Evolutionary conservation across 1,140 invertebrate species (phyloP).

Genomic region (Triops longicaudatus): DNA sequence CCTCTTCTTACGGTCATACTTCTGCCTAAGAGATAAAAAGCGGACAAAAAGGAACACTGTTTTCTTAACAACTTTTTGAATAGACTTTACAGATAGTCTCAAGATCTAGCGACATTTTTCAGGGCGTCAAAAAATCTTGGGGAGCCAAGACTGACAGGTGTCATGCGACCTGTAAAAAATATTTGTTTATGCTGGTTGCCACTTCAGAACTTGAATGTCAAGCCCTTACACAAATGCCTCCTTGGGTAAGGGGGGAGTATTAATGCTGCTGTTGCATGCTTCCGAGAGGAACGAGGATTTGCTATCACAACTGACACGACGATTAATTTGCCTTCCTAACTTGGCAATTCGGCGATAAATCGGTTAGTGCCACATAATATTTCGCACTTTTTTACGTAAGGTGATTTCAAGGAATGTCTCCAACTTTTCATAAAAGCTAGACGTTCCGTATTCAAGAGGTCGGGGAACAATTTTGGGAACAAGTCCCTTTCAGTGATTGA

Average conservation of each 20-base stretch:
- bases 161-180: slow-evolving; percentile 12
- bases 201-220: background rate
- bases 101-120: slow-evolving; percentile 8
- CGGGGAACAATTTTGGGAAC: background rate
- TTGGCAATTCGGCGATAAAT: background rate
- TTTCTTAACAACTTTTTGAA: background rate
- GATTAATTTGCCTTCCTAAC: slow-evolving; percentile 6
- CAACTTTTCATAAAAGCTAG: background rate
- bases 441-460: background rate
- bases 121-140: slow-evolving; percentile 2
- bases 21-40: background rate
- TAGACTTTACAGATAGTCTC: background rate
- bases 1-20: too few relatives aligned
- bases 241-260: background rate
- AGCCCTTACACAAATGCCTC: background rate
- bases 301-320: slow-evolving; percentile 3
- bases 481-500: background rate
- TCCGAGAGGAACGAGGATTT: background rate
- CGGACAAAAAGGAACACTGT: background rate
- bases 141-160: background rate
- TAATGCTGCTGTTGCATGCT: background rate
- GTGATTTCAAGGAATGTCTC: background rate
- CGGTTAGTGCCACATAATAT: background rate
- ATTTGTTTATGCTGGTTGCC: slow-evolving; percentile 12
- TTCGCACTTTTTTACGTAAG: background rate